These are phyloP conservation scores for Piscicola geometra DNA, from an alignment of 2,888 invertebrate species.

Conservation along the genomic window DNA sequence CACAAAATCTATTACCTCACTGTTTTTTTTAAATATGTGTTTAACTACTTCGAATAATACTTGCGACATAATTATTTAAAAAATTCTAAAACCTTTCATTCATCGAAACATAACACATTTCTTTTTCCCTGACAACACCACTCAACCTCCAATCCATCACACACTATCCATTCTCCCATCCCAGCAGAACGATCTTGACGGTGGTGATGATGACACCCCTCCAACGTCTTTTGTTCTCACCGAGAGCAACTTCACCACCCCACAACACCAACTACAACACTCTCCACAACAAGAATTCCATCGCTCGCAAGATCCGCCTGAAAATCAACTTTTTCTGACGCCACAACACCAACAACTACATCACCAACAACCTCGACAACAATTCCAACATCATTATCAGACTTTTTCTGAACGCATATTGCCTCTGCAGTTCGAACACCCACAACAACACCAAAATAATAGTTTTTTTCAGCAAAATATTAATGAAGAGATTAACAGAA, in stretches of 20 bases:
- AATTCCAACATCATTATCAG: constrained; percentile 11
- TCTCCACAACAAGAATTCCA: not conserved
- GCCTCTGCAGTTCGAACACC: not conserved
- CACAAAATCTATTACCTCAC: too few species aligned
- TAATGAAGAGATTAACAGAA: constrained; percentile 2
- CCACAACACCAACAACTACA: not conserved
- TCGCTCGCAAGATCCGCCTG: not conserved
- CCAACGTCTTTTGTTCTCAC: constrained; percentile 1
- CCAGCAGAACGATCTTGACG: not conserved
- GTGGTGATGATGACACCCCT: not conserved
- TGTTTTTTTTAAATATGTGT: too few species aligned
- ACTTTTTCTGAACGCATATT: not conserved
- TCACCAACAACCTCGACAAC: not conserved
- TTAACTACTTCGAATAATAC: too few species aligned
- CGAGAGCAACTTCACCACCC: constrained; percentile 1
- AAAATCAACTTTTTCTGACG: not conserved
- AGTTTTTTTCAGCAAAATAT: not conserved
- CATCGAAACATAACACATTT: too few species aligned
- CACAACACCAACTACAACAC: constrained; percentile 9
- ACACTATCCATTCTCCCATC: not conserved
- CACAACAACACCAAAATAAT: too few species aligned
- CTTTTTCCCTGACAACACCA: too few species aligned
- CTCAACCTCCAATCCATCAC: too few species aligned
- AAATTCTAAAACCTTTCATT: too few species aligned
- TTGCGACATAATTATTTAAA: too few species aligned